Conservation (phyloP, 2,113 vertebrate species). For the Proteles cristata region DNA sequence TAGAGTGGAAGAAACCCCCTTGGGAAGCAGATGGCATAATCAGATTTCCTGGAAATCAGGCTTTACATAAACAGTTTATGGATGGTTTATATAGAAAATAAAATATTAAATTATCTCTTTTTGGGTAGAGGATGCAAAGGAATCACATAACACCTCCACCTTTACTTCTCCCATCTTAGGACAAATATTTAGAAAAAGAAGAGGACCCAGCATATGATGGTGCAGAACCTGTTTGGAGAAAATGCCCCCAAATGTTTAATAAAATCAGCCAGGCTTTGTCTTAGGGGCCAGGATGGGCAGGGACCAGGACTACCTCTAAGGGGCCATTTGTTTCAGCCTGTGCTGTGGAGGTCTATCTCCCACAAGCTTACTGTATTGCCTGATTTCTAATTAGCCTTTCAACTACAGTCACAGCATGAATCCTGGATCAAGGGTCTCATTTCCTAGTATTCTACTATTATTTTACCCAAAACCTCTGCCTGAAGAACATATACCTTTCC, state of each 20-base stretch:
- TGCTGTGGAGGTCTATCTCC: background rate
- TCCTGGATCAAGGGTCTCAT: background rate
- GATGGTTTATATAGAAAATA: background rate
- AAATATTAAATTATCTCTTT: background rate
- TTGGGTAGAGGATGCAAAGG: background rate
- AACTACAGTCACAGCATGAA: background rate
- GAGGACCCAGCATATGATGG: background rate
- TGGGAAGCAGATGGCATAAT: background rate
- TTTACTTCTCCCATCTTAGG: background rate
- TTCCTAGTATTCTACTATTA: background rate
- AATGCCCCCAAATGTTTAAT: background rate
- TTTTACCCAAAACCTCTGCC: background rate
- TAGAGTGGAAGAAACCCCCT: background rate
- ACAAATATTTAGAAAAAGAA: background rate
- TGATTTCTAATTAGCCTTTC: background rate
- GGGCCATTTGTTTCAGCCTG: background rate
- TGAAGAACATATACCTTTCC: background rate
- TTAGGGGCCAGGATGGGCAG: background rate
- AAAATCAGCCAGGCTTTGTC: background rate
- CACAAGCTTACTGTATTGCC: background rate
- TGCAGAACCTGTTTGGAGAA: background rate
- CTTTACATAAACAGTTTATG: background rate
- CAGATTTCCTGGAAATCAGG: background rate
- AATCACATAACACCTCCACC: background rate
- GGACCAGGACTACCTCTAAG: background rate